phyloP scores from a whole-genome alignment of 2,797 vertebrate species.

The Epinephelus malabaricus region DNA sequence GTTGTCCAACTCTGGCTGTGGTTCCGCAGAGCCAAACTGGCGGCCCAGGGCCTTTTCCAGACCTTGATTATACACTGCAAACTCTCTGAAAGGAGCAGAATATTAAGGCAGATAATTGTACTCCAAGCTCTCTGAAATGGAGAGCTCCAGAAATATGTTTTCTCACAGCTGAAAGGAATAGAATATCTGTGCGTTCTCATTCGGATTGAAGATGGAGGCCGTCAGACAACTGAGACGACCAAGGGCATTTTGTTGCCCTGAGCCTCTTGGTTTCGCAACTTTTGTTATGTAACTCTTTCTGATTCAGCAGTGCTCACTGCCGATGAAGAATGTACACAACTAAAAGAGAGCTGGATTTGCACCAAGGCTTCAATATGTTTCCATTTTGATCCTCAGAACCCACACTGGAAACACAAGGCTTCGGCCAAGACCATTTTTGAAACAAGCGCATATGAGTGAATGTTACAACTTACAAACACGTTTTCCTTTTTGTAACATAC shows the following conservation, averaged over 20 bases:
- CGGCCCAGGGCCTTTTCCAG: constrained; percentile 24
- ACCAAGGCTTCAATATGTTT: constrained; percentile 79
- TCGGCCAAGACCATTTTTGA: constrained; percentile 77
- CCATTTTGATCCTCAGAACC: constrained; percentile 80
- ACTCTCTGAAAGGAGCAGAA: constrained; percentile 28
- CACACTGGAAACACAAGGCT: constrained; percentile 77
- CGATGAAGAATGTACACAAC: constrained; percentile 80
- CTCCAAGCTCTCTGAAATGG: constrained; percentile 17
- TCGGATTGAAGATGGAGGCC: neutral
- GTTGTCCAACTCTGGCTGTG: constrained; percentile 46
- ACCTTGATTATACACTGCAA: constrained; percentile 50
- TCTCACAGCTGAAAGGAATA: constrained; percentile 34
- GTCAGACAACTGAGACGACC: constrained; percentile 24
- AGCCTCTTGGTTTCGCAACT: constrained; percentile 59
- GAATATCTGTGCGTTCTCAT: constrained; percentile 27
- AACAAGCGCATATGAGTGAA: constrained; percentile 76
- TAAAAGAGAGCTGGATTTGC: constrained; percentile 73
- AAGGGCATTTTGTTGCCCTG: constrained; percentile 60
- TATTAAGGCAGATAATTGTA: constrained; percentile 28
- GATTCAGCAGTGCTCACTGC: constrained; percentile 75
- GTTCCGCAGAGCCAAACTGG: constrained; percentile 46
- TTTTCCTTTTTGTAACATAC: constrained; percentile 67
- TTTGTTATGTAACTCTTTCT: constrained; percentile 74
- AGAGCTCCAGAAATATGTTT: constrained; percentile 31
- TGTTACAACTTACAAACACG: constrained; percentile 76